Conservation (phyloP, 1,140 invertebrate genomes). For the Cotesia glomerata region DNA sequence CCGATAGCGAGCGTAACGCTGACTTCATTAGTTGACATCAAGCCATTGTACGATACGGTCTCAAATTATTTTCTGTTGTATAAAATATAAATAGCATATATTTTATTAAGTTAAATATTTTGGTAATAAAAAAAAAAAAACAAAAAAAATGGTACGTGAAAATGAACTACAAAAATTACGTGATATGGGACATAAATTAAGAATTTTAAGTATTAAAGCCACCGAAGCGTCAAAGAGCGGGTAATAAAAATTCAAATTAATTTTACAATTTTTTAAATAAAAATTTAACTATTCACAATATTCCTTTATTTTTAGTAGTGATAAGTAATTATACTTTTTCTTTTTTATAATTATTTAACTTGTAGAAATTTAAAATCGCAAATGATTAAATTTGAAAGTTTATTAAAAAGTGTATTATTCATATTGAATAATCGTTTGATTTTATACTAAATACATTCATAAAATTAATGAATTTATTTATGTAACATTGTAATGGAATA, state of each 20-base stretch:
- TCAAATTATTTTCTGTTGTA: no score
- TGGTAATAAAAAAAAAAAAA: neutral
- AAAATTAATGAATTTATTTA: no score
- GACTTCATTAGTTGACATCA: conserved; percentile 36
- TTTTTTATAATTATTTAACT: no score
- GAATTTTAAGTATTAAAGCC: conserved; percentile 66
- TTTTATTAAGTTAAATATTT: neutral
- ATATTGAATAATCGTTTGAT: no score
- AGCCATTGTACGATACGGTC: conserved; percentile 27
- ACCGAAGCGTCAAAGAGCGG: conserved; percentile 58
- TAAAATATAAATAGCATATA: no score
- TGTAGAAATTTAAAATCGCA: no score
- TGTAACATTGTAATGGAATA: no score
- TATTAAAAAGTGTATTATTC: no score
- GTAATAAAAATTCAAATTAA: conserved; percentile 36
- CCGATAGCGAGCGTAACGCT: neutral
- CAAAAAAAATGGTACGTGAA: conserved; percentile 45
- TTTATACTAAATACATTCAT: no score
- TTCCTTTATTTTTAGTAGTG: no score
- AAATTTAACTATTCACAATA: neutral
- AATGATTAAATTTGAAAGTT: no score
- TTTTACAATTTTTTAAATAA: neutral
- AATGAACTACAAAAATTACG: conserved; percentile 63
- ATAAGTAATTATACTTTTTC: no score
- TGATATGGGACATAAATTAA: conserved; percentile 72